Conservation (phyloP, 2,113 vertebrate species). For the Plestiodon gilberti region DNA sequence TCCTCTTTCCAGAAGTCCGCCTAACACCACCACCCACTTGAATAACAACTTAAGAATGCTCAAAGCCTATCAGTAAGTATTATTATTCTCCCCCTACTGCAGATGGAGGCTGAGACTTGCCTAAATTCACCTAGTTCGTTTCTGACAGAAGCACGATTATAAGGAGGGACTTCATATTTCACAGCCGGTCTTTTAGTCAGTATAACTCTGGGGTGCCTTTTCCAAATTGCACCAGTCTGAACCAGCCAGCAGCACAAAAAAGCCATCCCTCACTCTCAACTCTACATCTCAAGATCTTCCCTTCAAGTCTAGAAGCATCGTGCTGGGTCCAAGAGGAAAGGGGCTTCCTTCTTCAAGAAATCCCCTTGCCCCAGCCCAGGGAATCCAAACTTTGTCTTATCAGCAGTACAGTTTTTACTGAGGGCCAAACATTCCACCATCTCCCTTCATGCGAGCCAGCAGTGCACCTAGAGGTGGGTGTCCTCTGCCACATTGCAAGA, state of each 20-base stretch:
- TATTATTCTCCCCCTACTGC: too few relatives aligned
- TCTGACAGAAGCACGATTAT: background rate
- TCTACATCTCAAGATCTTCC: background rate
- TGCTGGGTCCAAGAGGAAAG: background rate
- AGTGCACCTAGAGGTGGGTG: background rate
- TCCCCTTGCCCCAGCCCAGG: background rate
- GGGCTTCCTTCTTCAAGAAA: background rate
- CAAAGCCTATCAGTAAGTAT: background rate
- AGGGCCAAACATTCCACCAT: background rate
- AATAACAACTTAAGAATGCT: background rate
- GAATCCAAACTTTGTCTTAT: background rate
- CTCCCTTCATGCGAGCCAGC: background rate
- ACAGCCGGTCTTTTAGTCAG: background rate
- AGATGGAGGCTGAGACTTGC: too few relatives aligned
- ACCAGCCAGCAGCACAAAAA: background rate
- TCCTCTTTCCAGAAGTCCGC: too few relatives aligned
- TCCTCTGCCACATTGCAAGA: background rate
- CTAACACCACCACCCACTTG: background rate
- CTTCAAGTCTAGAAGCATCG: background rate
- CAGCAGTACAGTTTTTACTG: background rate
- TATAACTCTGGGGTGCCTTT: background rate
- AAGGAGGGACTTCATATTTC: background rate
- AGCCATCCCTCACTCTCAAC: background rate
- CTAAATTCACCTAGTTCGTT: background rate
- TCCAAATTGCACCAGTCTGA: background rate